Evolutionary conservation across 2,113 vertebrate species (phyloP), one percentile per base, ranked within the genome.

Genomic region (Ailuropoda melanoleuca): DNA sequence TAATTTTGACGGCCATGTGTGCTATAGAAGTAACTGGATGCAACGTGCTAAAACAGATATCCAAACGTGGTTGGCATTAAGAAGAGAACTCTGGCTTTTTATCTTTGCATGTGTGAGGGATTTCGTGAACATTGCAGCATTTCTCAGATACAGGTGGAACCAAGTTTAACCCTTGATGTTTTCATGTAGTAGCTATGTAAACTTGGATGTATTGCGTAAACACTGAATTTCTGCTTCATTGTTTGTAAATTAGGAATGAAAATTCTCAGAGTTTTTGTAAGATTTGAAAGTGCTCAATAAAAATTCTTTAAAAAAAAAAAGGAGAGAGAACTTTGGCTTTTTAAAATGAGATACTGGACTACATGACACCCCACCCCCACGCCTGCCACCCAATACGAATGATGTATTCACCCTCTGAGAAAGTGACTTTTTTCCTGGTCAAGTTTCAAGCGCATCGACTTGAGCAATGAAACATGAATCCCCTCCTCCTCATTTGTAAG

Each of bases 401-500:
- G 96, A 58, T 68, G 60, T 14, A 68, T 93, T 74, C 39, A 13
- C 26, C 24, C 62, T 37, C 64, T 23, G 60, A 96, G 60, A 96
- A 98, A 95, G 46, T 88, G 64, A 77, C 92, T 72, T 83, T 60
- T 92, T 92, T 97, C 87, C 84, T 96, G 77, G 56, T 87, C 1
- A 1, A 37, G 23, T 95, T 98, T 80, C 94, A 89, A 91, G 58
- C 34, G 13, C 53, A 50, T 88, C 21, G 37, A 21, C 43, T 84
- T 92, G 48, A 96, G 78, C 74, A 91, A 88, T 94, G 50, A 2
- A 19, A 6, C 5, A 70, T 29, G 97, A 43, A 55, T 75, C 95
- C 53, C 14, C 53, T 94, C 88, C 46, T 39, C 29, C 4, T 92
- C 13, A 4, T 95, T 93, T 88, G 24, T 62, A 96, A 80, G 43